Percentiles rank a stretch among this genome's conserved stretches.
Conservation (phyloP, 64 coral and sea anemone genomes). For the Pocillopora damicornis region DNA sequence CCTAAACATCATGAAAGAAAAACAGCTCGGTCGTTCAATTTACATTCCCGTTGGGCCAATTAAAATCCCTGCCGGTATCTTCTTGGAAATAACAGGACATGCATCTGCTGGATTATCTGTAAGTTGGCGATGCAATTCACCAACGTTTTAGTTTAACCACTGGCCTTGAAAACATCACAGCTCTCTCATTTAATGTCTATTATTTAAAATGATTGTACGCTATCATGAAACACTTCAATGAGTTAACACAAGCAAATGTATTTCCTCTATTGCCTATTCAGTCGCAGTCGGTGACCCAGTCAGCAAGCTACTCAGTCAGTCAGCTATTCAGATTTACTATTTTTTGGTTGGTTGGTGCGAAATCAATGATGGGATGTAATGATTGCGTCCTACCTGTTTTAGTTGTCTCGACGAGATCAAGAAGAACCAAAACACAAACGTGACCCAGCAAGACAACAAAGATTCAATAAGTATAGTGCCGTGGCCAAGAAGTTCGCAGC, state of each 20-base stretch:
- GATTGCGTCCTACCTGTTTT: no score
- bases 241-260: no score
- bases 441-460: no score
- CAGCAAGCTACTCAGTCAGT: neutral
- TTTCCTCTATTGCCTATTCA: neutral
- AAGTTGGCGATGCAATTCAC: neutral
- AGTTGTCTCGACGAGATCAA: no score
- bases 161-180: no score
- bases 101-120: neutral
- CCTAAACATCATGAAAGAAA: neutral
- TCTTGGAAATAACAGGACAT: neutral
- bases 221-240: no score
- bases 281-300: neutral
- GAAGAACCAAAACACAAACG: no score
- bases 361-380: neutral
- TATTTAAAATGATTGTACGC: no score
- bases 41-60: constrained; percentile 4
- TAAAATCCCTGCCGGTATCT: neutral
- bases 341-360: neutral
- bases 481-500: no score
- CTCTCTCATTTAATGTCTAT: no score
- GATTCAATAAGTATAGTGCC: no score
- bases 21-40: constrained; percentile 15
- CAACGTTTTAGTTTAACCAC: no score
- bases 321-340: neutral